Percentiles rank a stretch among this genome's conserved stretches.
phyloP scores from a whole-genome alignment of 2,113 vertebrate genomes.

The Seriola dumerili region DNA sequence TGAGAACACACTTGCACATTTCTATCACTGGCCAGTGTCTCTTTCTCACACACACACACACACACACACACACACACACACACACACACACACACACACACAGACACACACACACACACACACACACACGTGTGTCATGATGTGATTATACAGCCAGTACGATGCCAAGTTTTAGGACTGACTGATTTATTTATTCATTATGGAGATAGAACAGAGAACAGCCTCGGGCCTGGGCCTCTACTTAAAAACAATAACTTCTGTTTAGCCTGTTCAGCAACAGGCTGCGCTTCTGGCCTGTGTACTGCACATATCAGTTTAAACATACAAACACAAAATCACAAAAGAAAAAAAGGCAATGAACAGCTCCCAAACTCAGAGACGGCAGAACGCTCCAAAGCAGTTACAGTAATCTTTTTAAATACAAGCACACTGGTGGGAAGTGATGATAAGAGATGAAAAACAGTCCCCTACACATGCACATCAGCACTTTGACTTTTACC shows the following conservation, averaged over 20 bases:
- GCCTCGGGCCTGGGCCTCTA: constrained; percentile 17
- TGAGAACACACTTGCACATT: constrained; percentile 29
- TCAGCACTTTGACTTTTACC: constrained; percentile 22
- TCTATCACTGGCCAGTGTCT: constrained; percentile 20
- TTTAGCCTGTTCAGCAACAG: constrained; percentile 14
- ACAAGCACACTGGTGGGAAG: constrained; percentile 8
- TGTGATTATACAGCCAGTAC: constrained; percentile 41
- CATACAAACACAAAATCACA: not conserved
- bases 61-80: constrained; percentile 5
- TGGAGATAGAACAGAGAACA: constrained; percentile 35
- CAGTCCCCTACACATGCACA: not conserved
- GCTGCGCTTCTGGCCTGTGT: not conserved
- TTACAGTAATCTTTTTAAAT: constrained; percentile 28
- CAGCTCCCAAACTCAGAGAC: constrained; percentile 2
- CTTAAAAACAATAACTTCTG: constrained; percentile 28
- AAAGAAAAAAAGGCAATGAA: not conserved
- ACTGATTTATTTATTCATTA: constrained; percentile 65
- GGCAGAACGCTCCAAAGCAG: not conserved
- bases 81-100: constrained; percentile 13
- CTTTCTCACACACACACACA: not conserved
- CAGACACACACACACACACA: constrained; percentile 15
- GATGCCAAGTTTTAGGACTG: constrained; percentile 55
- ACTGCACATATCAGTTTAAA: constrained; percentile 9
- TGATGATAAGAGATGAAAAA: constrained; percentile 41
- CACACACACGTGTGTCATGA: constrained; percentile 37